phyloP scores from a whole-genome alignment of 2,797 vertebrate species.

The Gallirallus australis region DNA sequence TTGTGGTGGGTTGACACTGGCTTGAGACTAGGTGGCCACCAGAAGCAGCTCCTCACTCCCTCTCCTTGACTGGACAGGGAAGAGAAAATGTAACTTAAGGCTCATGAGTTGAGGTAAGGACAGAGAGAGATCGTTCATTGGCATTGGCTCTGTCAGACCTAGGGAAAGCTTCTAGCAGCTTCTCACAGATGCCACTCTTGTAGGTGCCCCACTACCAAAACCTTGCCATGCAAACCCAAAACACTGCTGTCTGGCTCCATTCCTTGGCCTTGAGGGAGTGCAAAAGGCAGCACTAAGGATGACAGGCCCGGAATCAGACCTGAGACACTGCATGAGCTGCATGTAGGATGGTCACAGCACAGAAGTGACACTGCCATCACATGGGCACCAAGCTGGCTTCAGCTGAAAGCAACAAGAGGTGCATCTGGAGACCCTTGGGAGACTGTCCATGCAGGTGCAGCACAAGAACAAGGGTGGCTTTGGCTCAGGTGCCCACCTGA shows the following conservation, averaged over 20 bases:
- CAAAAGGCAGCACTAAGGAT: not conserved
- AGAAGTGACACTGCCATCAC: rapidly evolving
- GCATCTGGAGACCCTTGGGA: not conserved
- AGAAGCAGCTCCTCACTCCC: too few species aligned
- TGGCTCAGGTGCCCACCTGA: not conserved
- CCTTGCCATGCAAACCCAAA: too few species aligned
- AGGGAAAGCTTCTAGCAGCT: too few species aligned
- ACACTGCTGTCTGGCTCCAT: not conserved
- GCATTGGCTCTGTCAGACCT: too few species aligned
- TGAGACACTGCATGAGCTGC: not conserved
- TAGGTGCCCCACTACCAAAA: too few species aligned
- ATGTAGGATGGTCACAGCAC: not conserved
- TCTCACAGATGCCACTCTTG: too few species aligned
- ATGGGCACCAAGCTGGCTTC: not conserved
- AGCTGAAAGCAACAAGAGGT: not conserved
- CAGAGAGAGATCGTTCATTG: too few species aligned
- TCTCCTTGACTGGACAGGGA: too few species aligned
- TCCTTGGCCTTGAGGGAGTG: not conserved
- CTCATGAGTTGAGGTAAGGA: too few species aligned
- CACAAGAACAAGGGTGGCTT: not conserved
- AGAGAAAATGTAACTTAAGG: too few species aligned
- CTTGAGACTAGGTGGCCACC: too few species aligned
- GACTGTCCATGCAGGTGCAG: not conserved
- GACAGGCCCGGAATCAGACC: not conserved
- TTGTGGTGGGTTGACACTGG: too few species aligned